Conservation (phyloP, 2,888 invertebrate species). For the Caenorhabditis afra region DNA sequence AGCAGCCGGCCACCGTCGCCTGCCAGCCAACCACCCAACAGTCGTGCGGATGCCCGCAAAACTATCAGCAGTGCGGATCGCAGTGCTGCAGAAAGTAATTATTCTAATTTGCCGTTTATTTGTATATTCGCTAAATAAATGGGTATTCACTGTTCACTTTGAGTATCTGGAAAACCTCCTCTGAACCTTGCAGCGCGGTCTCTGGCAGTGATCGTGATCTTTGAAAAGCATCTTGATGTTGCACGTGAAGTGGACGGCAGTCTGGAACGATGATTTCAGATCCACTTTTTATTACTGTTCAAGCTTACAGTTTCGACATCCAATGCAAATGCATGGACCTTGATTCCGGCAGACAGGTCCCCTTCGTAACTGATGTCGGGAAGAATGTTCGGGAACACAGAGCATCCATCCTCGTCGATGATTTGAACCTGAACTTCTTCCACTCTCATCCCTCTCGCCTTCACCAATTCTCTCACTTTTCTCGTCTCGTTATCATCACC, state of each 20-base stretch:
- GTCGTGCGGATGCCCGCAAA: slow-evolving; percentile 62
- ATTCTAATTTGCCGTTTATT: slow-evolving; percentile 16
- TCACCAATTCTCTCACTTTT: slow-evolving; percentile 4
- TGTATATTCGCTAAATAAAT: slow-evolving; percentile 22
- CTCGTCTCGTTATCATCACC: slow-evolving; percentile 31
- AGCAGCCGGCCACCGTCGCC: slow-evolving; percentile 59
- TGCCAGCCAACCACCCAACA: slow-evolving; percentile 65
- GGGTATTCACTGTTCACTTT: slow-evolving; percentile 10
- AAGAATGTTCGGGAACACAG: slow-evolving; percentile 74
- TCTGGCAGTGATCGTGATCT: slow-evolving; percentile 73
- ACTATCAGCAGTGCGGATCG: slow-evolving; percentile 62
- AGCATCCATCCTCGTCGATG: slow-evolving; percentile 80
- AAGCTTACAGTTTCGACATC: slow-evolving; percentile 74
- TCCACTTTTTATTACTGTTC: too few species aligned
- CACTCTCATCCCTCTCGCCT: background rate
- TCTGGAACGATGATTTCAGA: slow-evolving; percentile 60
- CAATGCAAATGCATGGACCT: slow-evolving; percentile 76
- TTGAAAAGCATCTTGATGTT: slow-evolving; percentile 78
- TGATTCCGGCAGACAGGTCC: slow-evolving; percentile 76
- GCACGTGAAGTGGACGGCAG: slow-evolving; percentile 78
- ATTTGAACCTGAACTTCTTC: slow-evolving; percentile 72
- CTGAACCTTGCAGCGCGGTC: slow-evolving; percentile 68
- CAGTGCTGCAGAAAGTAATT: slow-evolving; percentile 58
- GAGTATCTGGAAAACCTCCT: slow-evolving; percentile 48
- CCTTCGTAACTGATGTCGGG: slow-evolving; percentile 75